phyloP scores from a whole-genome alignment of 2,888 invertebrate genomes.

The Tyria jacobaeae region DNA sequence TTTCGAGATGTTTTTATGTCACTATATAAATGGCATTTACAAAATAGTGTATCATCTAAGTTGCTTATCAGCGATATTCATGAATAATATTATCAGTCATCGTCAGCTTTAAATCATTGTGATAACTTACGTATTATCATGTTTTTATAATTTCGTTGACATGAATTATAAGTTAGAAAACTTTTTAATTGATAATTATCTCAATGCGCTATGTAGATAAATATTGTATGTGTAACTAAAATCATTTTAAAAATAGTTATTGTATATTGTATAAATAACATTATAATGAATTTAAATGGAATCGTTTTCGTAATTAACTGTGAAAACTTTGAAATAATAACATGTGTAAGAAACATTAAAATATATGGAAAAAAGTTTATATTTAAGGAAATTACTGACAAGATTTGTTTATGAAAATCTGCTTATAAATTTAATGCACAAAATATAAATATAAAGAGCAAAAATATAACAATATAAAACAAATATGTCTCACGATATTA shows the following conservation, averaged over 20 bases:
- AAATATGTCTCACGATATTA: no score
- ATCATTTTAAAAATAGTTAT: not conserved
- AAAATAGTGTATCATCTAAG: slow-evolving; percentile 18
- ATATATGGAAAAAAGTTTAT: no score
- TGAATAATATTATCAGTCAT: slow-evolving; percentile 47
- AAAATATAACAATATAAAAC: no score
- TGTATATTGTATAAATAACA: not conserved
- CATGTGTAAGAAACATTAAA: no score
- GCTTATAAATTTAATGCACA: no score
- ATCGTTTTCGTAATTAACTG: no score
- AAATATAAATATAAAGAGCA: no score
- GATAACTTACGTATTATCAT: slow-evolving; percentile 55
- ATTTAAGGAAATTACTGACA: no score
- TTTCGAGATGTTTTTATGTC: no score
- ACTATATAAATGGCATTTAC: no score
- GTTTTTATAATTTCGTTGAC: slow-evolving; percentile 11
- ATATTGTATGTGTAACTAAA: not conserved
- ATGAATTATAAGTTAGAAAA: not conserved
- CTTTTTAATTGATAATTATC: not conserved
- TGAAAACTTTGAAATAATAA: no score
- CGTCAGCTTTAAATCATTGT: slow-evolving; percentile 72
- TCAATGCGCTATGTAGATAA: not conserved
- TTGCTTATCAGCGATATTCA: slow-evolving; percentile 43
- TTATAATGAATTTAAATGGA: not conserved
- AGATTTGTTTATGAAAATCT: no score